Evolutionary conservation across 1,140 invertebrate species (phyloP).

Genomic region (Idris sp.): DNA sequence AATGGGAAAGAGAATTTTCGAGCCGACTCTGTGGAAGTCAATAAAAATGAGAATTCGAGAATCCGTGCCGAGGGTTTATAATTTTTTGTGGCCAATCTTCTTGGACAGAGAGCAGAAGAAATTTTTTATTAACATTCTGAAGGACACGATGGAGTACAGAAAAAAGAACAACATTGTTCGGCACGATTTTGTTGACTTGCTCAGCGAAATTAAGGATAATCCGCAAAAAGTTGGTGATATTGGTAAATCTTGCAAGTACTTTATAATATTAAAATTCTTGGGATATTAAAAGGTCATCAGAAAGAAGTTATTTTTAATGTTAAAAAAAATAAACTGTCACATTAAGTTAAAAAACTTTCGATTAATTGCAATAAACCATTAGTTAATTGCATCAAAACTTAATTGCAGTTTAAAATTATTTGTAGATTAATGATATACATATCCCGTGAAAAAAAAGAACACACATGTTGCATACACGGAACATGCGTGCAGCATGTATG

Average conservation of each 20-base stretch:
- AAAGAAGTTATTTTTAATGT: no score
- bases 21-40: neutral
- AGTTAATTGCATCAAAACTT: no score
- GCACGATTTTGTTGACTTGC: conserved; percentile 2
- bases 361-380: no score
- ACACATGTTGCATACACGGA: no score
- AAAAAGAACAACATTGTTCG: neutral
- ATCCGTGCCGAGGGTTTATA: neutral
- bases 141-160: conserved; percentile 3
- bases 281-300: no score
- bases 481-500: no score
- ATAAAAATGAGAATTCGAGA: neutral
- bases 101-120: neutral
- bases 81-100: conserved; percentile 1
- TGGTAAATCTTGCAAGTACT: neutral
- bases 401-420: no score
- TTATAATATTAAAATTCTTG: no score
- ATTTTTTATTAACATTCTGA: neutral
- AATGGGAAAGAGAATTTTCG: conserved; percentile 64
- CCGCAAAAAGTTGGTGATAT: conserved; percentile 2
- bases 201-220: conserved; percentile 1
- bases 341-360: no score
- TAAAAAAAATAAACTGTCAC: no score
- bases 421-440: no score
- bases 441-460: no score